These are phyloP conservation scores for Rhingia rostrata DNA, from an alignment of 2,888 invertebrate species.

Conservation along the genomic window DNA sequence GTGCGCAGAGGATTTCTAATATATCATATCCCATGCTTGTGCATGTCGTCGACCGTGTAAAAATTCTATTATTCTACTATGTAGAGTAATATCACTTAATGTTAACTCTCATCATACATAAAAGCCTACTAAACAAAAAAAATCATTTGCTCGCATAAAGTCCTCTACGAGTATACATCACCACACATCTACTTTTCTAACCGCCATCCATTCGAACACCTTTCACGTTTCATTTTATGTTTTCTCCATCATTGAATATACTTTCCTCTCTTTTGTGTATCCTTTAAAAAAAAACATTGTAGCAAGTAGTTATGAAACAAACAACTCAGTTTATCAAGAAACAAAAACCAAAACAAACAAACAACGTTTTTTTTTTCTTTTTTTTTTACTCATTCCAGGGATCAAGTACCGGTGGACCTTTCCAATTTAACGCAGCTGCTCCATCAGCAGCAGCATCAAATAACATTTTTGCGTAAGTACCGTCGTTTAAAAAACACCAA, in stretches of 20 bases:
- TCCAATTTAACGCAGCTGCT: conserved; percentile 82
- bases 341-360: conserved; percentile 52
- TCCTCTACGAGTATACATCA: background rate
- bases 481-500: conserved; percentile 28
- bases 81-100: too few species aligned
- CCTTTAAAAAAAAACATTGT: conserved; percentile 31
- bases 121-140: too few species aligned
- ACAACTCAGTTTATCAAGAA: conserved; percentile 23
- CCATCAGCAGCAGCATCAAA: conserved; percentile 79
- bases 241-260: conserved; percentile 22
- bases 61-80: too few species aligned
- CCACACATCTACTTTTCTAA: background rate
- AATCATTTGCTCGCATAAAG: too few species aligned
- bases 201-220: background rate
- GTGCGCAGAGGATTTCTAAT: too few species aligned
- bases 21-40: too few species aligned
- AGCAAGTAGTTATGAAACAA: conserved; percentile 7
- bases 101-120: too few species aligned
- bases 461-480: conserved; percentile 83
- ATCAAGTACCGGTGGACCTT: conserved; percentile 81
- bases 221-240: conserved; percentile 19
- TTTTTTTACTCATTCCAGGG: conserved; percentile 79
- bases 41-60: too few species aligned
- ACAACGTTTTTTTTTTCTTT: conserved; percentile 45
- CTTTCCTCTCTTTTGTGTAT: conserved; percentile 10